Evolutionary conservation across 2,113 vertebrate genomes (phyloP), one percentile per base, ranked within the genome.

Genomic region (Eclectus roratus): DNA sequence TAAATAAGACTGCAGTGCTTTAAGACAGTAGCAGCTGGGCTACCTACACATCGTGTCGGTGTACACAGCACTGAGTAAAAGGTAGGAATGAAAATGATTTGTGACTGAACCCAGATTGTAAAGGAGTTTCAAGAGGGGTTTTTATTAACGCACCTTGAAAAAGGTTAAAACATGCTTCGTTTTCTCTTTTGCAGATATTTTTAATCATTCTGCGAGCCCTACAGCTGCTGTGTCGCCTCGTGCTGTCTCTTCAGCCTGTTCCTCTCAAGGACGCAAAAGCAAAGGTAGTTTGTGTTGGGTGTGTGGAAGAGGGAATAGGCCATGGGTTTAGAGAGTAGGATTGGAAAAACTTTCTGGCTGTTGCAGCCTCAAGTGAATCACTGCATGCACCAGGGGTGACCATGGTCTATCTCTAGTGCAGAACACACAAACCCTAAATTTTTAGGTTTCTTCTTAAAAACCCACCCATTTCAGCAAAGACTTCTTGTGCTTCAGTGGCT

Each of bases 201-300:
- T 96, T 99, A 73, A 96, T 99, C 96, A 97, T 99, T 80, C 97
- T 99, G 39, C 98, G 99, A 94, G 98, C 99, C 12, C 94, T 99
- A 53, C 98, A 98, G 77, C 97, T 99, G 19, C 97, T 98, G 49
- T 99, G 98, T 88, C 98, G 99, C 37, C 97, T 99, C 6, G 99
- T 99, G 81, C 82, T 99, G 47, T 99, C 99, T 86, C 96, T 99
- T 16, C 99, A 99, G 93, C 99, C 99, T 7, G 7, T 99, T 96
- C 97, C 99, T 44, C 93, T 99, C 63, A 99, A 99, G 97, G 94
- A 96, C 9, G 88, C 97, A 15, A 50, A 92, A 64, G 95, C 96
- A 73, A 99, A 99, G 99, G 99, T 99, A 94, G 84, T 43, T 60
- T 63, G 55, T 69, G 21, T 44, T 61, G 29, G 25, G 47, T 60